phyloP scores from a whole-genome alignment of 1,140 invertebrate genomes.

The Cataglyphis hispanica region DNA sequence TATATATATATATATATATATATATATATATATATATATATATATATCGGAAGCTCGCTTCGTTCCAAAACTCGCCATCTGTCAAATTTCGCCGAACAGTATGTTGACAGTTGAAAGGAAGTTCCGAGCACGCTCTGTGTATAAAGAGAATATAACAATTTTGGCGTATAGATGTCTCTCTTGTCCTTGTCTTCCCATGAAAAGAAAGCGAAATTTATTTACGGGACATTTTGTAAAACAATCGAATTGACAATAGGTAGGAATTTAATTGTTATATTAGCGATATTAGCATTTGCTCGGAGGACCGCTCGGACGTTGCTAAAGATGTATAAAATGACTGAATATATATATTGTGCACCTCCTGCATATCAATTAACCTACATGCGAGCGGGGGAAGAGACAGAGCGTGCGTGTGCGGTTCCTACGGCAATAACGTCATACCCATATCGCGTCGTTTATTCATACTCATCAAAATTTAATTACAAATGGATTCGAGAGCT shows the following conservation, averaged over 20 bases:
- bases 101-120: no score
- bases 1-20: neutral
- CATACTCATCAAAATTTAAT: conserved; percentile 30
- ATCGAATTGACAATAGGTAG: neutral
- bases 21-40: neutral
- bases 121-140: no score
- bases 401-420: conserved; percentile 17
- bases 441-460: conserved; percentile 38
- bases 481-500: conserved; percentile 22
- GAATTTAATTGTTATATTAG: conserved; percentile 26
- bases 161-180: neutral
- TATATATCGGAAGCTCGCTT: neutral
- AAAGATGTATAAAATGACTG: conserved; percentile 42
- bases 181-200: neutral
- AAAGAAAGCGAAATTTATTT: neutral
- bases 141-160: neutral
- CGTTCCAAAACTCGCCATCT: neutral
- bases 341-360: conserved; percentile 1
- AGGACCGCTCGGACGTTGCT: neutral
- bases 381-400: conserved; percentile 33
- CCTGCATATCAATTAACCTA: conserved; percentile 53
- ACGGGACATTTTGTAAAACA: neutral
- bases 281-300: neutral
- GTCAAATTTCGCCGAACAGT: neutral
- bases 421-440: conserved; percentile 47